Evolutionary conservation across 1,140 invertebrate species (phyloP).

Genomic region (Brachionus calyciflorus): DNA sequence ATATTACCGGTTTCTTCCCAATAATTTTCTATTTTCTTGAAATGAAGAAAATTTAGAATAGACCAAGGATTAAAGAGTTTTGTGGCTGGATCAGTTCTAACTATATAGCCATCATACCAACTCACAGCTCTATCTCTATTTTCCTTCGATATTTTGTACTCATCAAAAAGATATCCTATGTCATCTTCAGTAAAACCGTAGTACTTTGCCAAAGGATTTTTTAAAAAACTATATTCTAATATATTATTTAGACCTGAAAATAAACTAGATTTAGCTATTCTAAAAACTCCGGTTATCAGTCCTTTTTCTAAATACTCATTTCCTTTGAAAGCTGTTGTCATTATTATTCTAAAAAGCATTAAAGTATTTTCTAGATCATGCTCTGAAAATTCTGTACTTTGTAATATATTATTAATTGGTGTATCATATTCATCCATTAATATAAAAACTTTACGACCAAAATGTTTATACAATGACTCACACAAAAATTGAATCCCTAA

Average conservation of each 20-base stretch:
- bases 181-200: conserved; percentile 31
- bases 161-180: conserved; percentile 37
- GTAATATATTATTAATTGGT: conserved; percentile 43
- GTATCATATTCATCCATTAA: conserved; percentile 9
- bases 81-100: neutral
- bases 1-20: conserved; percentile 30
- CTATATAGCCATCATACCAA: conserved; percentile 31
- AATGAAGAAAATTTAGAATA: neutral
- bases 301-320: conserved; percentile 32
- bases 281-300: conserved; percentile 29
- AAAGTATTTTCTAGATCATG: conserved; percentile 38
- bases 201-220: conserved; percentile 15
- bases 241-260: conserved; percentile 40
- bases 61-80: conserved; percentile 33
- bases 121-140: neutral
- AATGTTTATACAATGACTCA: conserved; percentile 1
- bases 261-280: conserved; percentile 19
- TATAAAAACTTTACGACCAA: neutral
- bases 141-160: conserved; percentile 24
- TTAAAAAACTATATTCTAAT: conserved; percentile 37
- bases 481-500: neutral
- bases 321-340: conserved; percentile 34
- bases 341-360: conserved; percentile 40
- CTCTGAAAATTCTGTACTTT: conserved; percentile 13
- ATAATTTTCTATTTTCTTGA: conserved; percentile 12